These are phyloP conservation scores for Ips typographus DNA, from an alignment of 1,140 invertebrate species.

Conservation along the genomic window DNA sequence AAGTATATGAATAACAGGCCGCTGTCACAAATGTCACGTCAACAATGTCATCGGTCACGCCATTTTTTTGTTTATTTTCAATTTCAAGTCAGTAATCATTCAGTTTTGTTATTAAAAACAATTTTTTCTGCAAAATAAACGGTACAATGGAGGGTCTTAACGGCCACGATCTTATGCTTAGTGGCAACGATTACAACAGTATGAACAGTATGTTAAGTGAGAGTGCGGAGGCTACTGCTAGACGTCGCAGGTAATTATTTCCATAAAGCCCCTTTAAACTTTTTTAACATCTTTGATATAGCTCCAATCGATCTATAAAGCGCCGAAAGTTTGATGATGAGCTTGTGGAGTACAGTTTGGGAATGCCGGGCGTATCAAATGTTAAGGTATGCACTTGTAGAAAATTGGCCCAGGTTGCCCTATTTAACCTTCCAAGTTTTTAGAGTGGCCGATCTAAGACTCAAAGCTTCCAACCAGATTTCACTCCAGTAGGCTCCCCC, in stretches of 20 bases:
- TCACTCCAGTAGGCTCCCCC: slow-evolving; percentile 36
- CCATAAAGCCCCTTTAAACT: background rate
- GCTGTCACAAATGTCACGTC: too few species aligned
- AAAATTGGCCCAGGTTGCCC: too few species aligned
- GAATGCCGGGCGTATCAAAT: slow-evolving; percentile 64
- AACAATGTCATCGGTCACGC: too few species aligned
- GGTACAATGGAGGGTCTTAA: slow-evolving; percentile 17
- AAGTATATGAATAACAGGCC: too few species aligned
- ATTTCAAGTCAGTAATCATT: too few species aligned
- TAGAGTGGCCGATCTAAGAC: slow-evolving; percentile 52
- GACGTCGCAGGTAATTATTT: slow-evolving; percentile 26
- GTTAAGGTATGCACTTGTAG: slow-evolving; percentile 46
- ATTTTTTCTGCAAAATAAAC: too few species aligned
- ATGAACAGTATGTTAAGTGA: slow-evolving; percentile 6
- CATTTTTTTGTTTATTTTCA: too few species aligned
- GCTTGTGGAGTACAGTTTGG: slow-evolving; percentile 83
- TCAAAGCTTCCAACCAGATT: slow-evolving; percentile 45
- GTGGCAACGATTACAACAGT: slow-evolving; percentile 14
- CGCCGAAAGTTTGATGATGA: slow-evolving; percentile 96
- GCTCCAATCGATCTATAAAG: slow-evolving; percentile 92
- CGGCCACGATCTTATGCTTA: slow-evolving; percentile 15
- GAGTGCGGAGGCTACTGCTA: slow-evolving; percentile 31
- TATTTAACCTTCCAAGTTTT: slow-evolving; percentile 31
- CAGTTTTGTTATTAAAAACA: too few species aligned
- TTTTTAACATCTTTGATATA: slow-evolving; percentile 47